Base-by-base conservation (phyloP, 2,888 invertebrate genomes). In the Cryptus armator region DNA sequence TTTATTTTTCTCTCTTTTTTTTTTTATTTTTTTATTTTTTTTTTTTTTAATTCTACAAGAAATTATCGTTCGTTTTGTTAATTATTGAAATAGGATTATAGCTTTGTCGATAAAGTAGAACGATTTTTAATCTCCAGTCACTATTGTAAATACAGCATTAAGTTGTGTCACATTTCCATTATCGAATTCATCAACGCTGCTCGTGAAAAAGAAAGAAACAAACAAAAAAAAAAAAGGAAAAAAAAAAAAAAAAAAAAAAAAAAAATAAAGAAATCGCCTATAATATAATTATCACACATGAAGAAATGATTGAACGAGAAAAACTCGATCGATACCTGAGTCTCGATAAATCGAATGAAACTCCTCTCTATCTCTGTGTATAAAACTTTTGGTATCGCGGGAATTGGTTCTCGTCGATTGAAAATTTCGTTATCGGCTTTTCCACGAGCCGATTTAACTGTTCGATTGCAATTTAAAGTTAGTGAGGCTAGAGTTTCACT, bases 121-220 rank as follows among this genome's bases (percentile, higher is more conserved):
- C 12, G 72, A 48, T 77, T 77, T 59, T 77, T 16, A 82, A 67
- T 82, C n/a, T 82, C n/a, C 46, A 72, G 72, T 37, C 71, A 72
- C 66, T 62, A 81, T 75, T 81, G 81, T 82, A 82, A 67, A 77
- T 82, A 77, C 71, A 72, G 66, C 59, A 71, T 77, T 82, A 82
- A 72, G 77, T 82, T 82, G 53, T 77, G 77, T 72, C 82, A 82
- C 76, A 71, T 70, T 64, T 82, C 37, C 51, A 77, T 79, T 81
- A 66, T 75, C 64, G 75, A 82, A 82, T 79, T 79, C 82, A 85
- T 82, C 82, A 82, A 79, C 64, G 78, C 70, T 67, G 82, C 82
- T 85, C 82, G 79, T 85, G 74, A 79, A 68, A 53, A 59, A 43
- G 46, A 74, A 59, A 71, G 43, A 66, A 32, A 53, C 56, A 32